Conservation (phyloP, 2,797 vertebrate genomes). For the Chiroxiphia lanceolata region DNA sequence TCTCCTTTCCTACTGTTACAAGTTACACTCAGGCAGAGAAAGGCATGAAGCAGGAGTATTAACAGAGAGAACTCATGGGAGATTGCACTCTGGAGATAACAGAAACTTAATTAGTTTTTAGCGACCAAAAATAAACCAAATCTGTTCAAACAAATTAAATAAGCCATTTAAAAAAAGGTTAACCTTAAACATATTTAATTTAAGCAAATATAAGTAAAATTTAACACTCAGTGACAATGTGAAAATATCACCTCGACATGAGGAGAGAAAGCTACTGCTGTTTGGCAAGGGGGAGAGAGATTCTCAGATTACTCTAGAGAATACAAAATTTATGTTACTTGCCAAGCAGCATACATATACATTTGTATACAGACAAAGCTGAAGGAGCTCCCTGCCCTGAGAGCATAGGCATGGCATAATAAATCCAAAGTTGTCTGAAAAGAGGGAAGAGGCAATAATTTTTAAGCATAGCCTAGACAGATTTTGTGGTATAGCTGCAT, state of each 20-base stretch:
- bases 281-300: not conserved
- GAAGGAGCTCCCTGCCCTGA: not conserved
- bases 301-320: not conserved
- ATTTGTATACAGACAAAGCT: not conserved
- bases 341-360: not conserved
- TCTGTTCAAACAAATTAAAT: conserved; percentile 33
- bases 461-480: not conserved
- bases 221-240: conserved; percentile 25
- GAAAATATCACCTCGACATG: not conserved
- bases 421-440: not conserved
- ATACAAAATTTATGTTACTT: conserved; percentile 3
- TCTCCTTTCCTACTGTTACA: not conserved
- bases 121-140: conserved; percentile 32
- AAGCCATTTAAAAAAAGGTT: conserved; percentile 25
- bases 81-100: conserved; percentile 22
- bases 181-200: conserved; percentile 40
- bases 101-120: conserved; percentile 53
- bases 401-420: not conserved
- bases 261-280: conserved; percentile 12
- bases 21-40: not conserved
- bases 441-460: not conserved
- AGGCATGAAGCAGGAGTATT: not conserved
- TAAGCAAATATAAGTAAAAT: conserved; percentile 35
- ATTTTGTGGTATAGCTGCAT: not conserved
- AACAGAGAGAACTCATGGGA: conserved; percentile 10